phyloP scores from a whole-genome alignment of 2,113 vertebrate species.

The Herpetotheres cachinnans region DNA sequence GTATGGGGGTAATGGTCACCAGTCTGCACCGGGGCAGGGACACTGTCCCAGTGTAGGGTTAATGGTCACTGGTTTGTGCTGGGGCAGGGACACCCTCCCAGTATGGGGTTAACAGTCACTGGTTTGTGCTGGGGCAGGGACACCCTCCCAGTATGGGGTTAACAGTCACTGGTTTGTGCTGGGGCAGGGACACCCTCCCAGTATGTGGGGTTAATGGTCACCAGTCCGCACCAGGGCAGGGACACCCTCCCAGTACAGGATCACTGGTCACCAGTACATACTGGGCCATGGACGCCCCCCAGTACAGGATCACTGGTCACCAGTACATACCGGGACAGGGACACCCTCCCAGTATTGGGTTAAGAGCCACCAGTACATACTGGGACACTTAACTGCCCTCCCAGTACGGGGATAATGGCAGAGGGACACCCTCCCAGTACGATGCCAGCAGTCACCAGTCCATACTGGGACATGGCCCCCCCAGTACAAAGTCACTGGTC shows the following conservation, averaged over 20 bases:
- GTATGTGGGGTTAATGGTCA: too few species aligned
- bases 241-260: neutral
- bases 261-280: neutral
- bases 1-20: too few species aligned
- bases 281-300: neutral
- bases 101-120: too few species aligned
- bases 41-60: too few species aligned
- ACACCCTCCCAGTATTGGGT: neutral
- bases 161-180: neutral
- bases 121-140: neutral
- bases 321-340: neutral
- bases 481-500: too few species aligned
- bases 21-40: too few species aligned
- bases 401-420: neutral
- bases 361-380: too few species aligned
- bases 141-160: too few species aligned
- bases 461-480: neutral
- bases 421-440: neutral
- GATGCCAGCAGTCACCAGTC: neutral
- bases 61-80: too few species aligned
- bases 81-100: neutral
- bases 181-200: neutral
- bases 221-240: rapidly evolving
- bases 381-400: neutral
- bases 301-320: neutral